Evolutionary conservation across 1,140 invertebrate species (phyloP), one percentile per base, ranked within the genome.

Genomic region (Alviniconcha marisindica): DNA sequence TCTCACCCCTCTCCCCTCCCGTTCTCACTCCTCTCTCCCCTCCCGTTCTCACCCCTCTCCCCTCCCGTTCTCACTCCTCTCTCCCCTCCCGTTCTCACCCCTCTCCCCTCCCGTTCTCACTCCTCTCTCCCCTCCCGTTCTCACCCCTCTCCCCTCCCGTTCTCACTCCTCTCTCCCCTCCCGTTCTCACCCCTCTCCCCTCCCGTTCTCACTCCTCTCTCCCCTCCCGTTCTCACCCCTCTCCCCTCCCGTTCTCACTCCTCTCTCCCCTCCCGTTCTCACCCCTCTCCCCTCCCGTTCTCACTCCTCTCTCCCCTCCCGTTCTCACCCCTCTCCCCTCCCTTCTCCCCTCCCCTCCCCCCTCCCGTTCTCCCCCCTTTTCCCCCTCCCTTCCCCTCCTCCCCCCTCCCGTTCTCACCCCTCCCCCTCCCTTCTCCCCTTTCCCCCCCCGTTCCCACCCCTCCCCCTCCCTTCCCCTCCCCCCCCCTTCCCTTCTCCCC

Each of bases 361-460:
- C 66, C 33, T 36, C n/a, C 66, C 33, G 7, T 69, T 31, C n/a
- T 12, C 33, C 66, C 7, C n/a, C 33, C 66, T 69, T 36, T 36
- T 36, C 66, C 66, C 66, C n/a, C 66, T 36, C n/a, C n/a, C n/a
- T 31, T 36, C 33, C n/a, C n/a, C 66, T 69, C 66, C n/a, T 36
- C 66, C 66, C n/a, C n/a, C 33, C 33, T 31, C 66, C n/a, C n/a
- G 7, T 36, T 36, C 66, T 36, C 66, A 10, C n/a, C n/a, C n/a
- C 12, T 69, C 66, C n/a, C n/a, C n/a, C 66, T 69, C 12, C 66
- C 12, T 28, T n/a, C 66, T 69, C n/a, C 66, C n/a, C 66, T 69
- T 36, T 69, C n/a, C n/a, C 66, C 66, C n/a, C n/a, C 66, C n/a
- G 7, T 36, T n/a, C n/a, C 66, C n/a, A 10, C 66, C 33, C n/a